These are phyloP conservation scores for Drosophila burlai DNA, from an alignment of 1,140 invertebrate genomes.

Conservation along the genomic window DNA sequence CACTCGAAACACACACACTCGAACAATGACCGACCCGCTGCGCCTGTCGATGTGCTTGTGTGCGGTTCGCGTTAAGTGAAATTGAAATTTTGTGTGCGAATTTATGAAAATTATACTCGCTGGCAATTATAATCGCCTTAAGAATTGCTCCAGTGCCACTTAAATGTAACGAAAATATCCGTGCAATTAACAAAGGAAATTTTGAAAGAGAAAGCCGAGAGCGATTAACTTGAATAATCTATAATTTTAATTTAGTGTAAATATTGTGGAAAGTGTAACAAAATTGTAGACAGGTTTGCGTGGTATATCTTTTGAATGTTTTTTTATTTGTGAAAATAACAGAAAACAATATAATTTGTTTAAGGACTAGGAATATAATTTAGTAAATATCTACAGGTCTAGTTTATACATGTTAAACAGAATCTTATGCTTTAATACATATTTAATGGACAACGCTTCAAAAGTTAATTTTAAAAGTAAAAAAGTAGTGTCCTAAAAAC, in stretches of 20 bases:
- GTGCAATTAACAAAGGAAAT: conserved; percentile 13
- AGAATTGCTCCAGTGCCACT: conserved; percentile 19
- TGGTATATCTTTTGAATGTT: background rate
- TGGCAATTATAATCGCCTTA: conserved; percentile 39
- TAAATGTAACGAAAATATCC: conserved; percentile 22
- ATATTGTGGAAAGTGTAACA: conserved; percentile 26
- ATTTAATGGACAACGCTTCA: no score
- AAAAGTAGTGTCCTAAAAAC: background rate
- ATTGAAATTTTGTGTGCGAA: conserved; percentile 62
- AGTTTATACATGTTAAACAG: no score
- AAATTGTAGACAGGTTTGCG: background rate
- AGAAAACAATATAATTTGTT: background rate
- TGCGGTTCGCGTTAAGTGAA: conserved; percentile 58
- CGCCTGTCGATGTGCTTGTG: conserved; percentile 22
- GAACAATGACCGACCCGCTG: conserved; percentile 26
- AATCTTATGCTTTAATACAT: no score
- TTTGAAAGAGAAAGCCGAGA: conserved; percentile 11
- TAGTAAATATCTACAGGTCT: no score
- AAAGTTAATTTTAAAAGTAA: no score
- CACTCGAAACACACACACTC: conserved; percentile 25
- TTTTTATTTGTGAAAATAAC: no score
- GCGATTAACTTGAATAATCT: conserved; percentile 11
- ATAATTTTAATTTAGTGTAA: background rate
- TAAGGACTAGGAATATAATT: no score
- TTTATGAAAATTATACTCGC: conserved; percentile 31